Evolutionary conservation across 2,797 vertebrate genomes (phyloP).

Genomic region (Paedocypris micromegethes): DNA sequence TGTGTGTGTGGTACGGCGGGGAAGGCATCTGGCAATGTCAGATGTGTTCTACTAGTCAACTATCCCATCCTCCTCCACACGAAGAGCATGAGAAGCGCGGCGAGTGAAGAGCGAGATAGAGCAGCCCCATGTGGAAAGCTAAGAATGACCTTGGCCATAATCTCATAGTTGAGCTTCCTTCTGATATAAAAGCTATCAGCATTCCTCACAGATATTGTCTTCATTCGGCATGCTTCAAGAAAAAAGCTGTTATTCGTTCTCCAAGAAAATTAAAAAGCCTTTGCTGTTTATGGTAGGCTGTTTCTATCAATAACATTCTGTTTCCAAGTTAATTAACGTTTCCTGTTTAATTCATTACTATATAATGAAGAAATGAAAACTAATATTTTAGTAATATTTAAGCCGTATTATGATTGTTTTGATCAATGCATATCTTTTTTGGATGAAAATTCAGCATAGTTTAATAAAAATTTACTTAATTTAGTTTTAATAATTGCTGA

Average conservation of each 20-base stretch:
- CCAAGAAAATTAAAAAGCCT: not conserved
- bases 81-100: not conserved
- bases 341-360: too few species aligned
- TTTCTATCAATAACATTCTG: too few species aligned
- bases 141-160: constrained; percentile 27
- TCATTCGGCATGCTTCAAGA: constrained; percentile 11
- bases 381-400: too few species aligned
- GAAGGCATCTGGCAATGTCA: constrained; percentile 6
- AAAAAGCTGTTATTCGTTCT: constrained; percentile 1
- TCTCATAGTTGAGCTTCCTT: constrained; percentile 15
- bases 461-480: too few species aligned
- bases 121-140: constrained; percentile 9
- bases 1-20: constrained; percentile 8
- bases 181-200: constrained; percentile 9
- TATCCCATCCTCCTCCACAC: constrained; percentile 32
- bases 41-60: constrained; percentile 28
- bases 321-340: too few species aligned
- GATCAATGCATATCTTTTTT: too few species aligned
- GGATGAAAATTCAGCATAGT: too few species aligned
- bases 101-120: not conserved
- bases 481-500: too few species aligned
- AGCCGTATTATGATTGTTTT: too few species aligned
- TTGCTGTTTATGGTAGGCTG: too few species aligned
- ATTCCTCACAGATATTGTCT: constrained; percentile 25
- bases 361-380: too few species aligned